phyloP scores from a whole-genome alignment of 1,140 invertebrate species.

The Triops cancriformis region DNA sequence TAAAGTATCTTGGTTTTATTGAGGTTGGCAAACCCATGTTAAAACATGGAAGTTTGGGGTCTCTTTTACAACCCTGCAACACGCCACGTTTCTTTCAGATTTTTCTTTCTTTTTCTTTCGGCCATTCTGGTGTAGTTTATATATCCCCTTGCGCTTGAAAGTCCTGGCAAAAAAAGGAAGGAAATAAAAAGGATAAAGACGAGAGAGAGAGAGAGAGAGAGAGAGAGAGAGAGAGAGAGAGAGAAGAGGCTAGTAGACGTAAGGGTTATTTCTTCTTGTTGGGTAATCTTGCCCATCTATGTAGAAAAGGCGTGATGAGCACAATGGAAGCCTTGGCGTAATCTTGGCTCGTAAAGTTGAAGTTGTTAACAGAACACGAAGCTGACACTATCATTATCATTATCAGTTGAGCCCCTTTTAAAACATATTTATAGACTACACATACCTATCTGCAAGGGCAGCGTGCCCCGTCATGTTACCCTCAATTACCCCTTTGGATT shows the following conservation, averaged over 20 bases:
- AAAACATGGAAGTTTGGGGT: neutral
- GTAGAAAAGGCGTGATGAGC: slow-evolving; percentile 9
- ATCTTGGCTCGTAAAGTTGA: slow-evolving; percentile 13
- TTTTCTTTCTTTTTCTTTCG: neutral
- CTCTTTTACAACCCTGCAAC: slow-evolving; percentile 1
- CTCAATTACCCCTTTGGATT: neutral
- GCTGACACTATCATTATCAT: slow-evolving; percentile 14
- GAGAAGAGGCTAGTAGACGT: neutral
- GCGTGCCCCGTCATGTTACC: slow-evolving; percentile 7
- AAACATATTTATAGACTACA: neutral
- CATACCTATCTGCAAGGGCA: neutral
- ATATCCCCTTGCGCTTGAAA: neutral
- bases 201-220: neutral
- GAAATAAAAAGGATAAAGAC: neutral
- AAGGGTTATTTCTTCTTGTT: neutral
- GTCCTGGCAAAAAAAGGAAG: neutral
- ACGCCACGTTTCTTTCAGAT: neutral
- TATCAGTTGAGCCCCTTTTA: slow-evolving; percentile 10
- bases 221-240: neutral
- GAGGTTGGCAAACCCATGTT: slow-evolving; percentile 9
- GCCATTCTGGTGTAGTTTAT: neutral
- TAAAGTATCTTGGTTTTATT: neutral
- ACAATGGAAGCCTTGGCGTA: slow-evolving; percentile 12
- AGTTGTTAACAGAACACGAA: slow-evolving; percentile 14
- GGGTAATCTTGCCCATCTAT: neutral